Evolutionary conservation across 2,113 vertebrate genomes (phyloP), one percentile per base, ranked within the genome.

Genomic region (Paradoxurus hermaphroditus): DNA sequence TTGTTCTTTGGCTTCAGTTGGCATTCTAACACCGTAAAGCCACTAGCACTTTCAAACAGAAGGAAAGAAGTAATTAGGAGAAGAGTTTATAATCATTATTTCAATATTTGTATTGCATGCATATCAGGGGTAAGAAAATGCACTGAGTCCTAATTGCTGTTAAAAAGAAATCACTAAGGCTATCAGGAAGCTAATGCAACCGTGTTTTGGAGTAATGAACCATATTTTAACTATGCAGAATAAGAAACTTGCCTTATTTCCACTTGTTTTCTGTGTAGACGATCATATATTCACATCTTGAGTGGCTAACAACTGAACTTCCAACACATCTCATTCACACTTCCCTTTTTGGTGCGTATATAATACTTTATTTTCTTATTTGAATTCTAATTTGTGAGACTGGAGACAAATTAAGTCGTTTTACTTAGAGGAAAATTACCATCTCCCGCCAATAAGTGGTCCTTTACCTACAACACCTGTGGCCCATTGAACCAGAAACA

Each of bases 31-130:
- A 75, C 68, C 13, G 75, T 29, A 95, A 95, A 95, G 4, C 27
- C 36, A 65, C 34, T 75, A 59, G 51, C 31, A 86, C 68, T 86
- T 97, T 49, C 36, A 95, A 92, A 86, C 39, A 95, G 16, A 63
- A 95, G 44, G 84, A 90, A 53, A 31, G 18, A 97, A 56, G n/a
- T 29, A 96, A 89, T 93, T 78, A 94, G 39, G 63, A 86, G 65
- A 86, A 85, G n/a, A 81, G 56, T 10, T 78, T 77, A 5, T 68
- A 46, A 62, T 85, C 72, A 90, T 94, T 90, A 79, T 87, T 96
- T 78, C 90, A 89, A 49, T 68, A 91, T 86, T 97, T 97, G 86
- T 79, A 83, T 46, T 70, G n/a, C 18, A 67, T 49, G 4, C 9
- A 70, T 7, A 90, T 84, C 92, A 68, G 44, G 31, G 34, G 14